Evolutionary conservation across 2,113 vertebrate species (phyloP).

Genomic region (Mirza zaza): DNA sequence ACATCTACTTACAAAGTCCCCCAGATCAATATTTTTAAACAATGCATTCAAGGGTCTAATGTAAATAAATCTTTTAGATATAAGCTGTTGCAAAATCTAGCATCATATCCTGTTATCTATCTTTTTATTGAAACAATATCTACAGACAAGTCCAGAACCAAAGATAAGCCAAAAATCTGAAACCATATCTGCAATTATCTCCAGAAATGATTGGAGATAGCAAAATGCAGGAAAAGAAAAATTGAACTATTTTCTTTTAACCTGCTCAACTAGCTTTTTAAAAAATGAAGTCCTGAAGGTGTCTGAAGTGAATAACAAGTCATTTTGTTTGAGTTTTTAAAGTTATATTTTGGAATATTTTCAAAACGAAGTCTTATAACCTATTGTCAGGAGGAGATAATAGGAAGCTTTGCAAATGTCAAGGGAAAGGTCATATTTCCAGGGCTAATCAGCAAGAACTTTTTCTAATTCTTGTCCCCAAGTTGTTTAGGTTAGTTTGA

Average conservation of each 20-base stretch:
- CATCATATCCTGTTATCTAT: background rate
- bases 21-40: background rate
- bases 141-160: background rate
- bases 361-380: background rate
- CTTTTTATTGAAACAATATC: background rate
- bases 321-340: slow-evolving; percentile 51
- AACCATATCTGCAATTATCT: background rate
- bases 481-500: slow-evolving; percentile 21
- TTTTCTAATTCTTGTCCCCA: slow-evolving; percentile 32
- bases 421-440: background rate
- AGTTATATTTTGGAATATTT: slow-evolving; percentile 30
- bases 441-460: background rate
- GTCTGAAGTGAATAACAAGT: slow-evolving; percentile 51
- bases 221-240: background rate
- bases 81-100: background rate
- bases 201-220: background rate
- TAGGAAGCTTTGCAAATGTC: background rate
- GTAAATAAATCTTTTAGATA: background rate
- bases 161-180: background rate
- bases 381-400: slow-evolving; percentile 45
- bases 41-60: background rate
- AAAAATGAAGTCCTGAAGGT: background rate
- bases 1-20: background rate
- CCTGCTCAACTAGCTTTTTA: background rate
- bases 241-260: slow-evolving; percentile 7